These are phyloP conservation scores for Tonatia bakeri DNA, from an alignment of 2,113 vertebrate species.

Conservation along the genomic window DNA sequence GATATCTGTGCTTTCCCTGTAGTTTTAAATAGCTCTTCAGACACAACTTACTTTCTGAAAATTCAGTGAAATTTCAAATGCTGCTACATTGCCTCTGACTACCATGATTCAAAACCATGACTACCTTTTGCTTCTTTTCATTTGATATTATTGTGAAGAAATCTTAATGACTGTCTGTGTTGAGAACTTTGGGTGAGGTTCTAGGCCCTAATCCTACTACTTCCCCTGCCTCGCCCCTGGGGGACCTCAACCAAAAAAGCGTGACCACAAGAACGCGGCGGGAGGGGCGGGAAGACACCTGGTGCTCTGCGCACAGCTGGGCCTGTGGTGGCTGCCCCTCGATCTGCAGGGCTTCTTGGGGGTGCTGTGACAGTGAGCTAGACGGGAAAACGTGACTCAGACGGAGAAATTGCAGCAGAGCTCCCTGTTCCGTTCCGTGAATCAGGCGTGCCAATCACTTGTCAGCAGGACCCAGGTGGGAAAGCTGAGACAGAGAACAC, in stretches of 20 bases:
- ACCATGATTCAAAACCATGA: neutral
- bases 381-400: neutral
- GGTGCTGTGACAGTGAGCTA: neutral
- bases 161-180: neutral
- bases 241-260: neutral
- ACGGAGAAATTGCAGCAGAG: neutral
- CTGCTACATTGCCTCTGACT: neutral
- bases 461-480: neutral
- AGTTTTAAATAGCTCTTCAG: neutral
- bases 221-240: neutral
- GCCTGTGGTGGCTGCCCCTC: neutral
- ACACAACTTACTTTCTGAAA: neutral
- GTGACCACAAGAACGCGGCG: neutral
- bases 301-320: rapidly evolving
- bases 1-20: neutral
- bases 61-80: neutral
- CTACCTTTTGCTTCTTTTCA: neutral
- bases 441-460: neutral
- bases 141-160: neutral
- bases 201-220: neutral
- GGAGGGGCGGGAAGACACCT: neutral
- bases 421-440: neutral
- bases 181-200: neutral
- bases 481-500: neutral
- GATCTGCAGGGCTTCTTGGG: neutral